Evolutionary conservation across 1,140 invertebrate species (phyloP).

Genomic region (Parasteatoda tepidariorum): DNA sequence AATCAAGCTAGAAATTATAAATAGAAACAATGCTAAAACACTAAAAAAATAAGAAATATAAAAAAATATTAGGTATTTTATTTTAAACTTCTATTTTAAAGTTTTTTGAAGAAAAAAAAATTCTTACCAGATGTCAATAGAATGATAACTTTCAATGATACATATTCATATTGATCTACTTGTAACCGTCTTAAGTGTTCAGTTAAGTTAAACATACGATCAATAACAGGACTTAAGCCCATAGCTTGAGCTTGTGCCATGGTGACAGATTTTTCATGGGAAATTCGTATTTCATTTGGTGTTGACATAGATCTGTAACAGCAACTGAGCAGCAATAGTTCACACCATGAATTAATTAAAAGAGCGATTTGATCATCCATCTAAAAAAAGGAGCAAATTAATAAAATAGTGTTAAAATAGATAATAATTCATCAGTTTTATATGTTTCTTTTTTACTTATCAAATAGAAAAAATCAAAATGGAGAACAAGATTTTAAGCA

Average conservation of each 20-base stretch:
- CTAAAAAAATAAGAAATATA: too few relatives aligned
- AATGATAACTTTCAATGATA: constrained; percentile 93
- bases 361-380: constrained; percentile 97
- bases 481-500: too few relatives aligned
- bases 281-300: constrained; percentile 78
- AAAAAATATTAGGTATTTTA: too few relatives aligned
- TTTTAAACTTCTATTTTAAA: too few relatives aligned
- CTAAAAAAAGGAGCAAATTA: constrained; percentile 70
- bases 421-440: too few relatives aligned
- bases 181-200: constrained; percentile 88
- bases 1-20: too few relatives aligned
- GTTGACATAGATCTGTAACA: constrained; percentile 88
- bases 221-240: constrained; percentile 84
- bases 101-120: too few relatives aligned
- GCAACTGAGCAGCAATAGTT: constrained; percentile 87
- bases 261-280: constrained; percentile 76
- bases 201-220: constrained; percentile 93
- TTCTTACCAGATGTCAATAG: constrained; percentile 89
- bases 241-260: constrained; percentile 79
- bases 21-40: too few relatives aligned
- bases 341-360: constrained; percentile 97
- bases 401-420: too few relatives aligned
- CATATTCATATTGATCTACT: constrained; percentile 97
- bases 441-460: too few relatives aligned
- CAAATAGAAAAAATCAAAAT: too few relatives aligned